Evolutionary conservation across 2,888 invertebrate species (phyloP).

Genomic region (Leptinotarsa peninsularis): DNA sequence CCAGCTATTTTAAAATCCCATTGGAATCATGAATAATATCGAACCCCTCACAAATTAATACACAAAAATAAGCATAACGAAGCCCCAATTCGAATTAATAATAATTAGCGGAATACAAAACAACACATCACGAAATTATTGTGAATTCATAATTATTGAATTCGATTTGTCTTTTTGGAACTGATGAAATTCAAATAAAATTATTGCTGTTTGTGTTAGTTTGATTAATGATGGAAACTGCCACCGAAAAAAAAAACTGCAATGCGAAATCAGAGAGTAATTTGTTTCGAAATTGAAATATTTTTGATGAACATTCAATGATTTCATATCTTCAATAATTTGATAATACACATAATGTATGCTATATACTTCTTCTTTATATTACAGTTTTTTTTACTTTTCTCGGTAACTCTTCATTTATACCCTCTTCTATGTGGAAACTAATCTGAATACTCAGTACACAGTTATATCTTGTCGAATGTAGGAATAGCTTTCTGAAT

Average conservation of each 20-base stretch:
- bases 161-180: not conserved
- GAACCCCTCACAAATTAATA: not conserved
- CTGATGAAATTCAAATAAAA: constrained; percentile 1
- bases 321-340: too few relatives aligned
- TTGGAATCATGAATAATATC: not conserved
- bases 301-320: not conserved
- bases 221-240: constrained; percentile 2
- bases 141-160: constrained; percentile 12
- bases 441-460: too few relatives aligned
- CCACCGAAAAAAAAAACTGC: not conserved
- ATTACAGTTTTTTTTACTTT: too few relatives aligned
- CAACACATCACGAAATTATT: not conserved
- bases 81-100: not conserved
- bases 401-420: too few relatives aligned
- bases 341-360: too few relatives aligned
- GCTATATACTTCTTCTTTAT: too few relatives aligned
- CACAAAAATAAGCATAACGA: constrained; percentile 3
- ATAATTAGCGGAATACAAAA: constrained; percentile 7
- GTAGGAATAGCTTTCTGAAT: too few relatives aligned
- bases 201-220: not conserved
- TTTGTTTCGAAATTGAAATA: not conserved
- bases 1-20: not conserved
- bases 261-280: not conserved
- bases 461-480: too few relatives aligned
- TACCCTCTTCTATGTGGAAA: too few relatives aligned